Evolutionary conservation across 2,888 invertebrate genomes (phyloP).

Genomic region (Microctonus aethiopoides): DNA sequence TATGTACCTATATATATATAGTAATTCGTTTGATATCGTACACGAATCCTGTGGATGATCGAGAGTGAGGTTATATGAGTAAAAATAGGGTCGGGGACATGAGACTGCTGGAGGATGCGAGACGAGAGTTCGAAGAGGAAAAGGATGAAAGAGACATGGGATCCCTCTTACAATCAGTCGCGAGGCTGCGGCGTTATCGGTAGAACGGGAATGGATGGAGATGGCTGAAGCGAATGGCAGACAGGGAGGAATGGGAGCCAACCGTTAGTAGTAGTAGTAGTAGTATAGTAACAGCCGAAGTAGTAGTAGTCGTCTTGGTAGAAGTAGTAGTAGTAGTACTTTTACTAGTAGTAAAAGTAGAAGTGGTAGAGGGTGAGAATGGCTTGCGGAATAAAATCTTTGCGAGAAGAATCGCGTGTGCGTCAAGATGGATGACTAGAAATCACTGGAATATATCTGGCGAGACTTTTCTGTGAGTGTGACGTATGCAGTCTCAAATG

Average conservation of each 20-base stretch:
- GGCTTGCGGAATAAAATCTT: slow-evolving; percentile 51
- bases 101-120: not conserved
- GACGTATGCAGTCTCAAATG: slow-evolving; percentile 36
- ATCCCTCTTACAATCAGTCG: slow-evolving; percentile 34
- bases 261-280: not conserved
- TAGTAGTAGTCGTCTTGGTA: not conserved
- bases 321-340: not conserved
- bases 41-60: slow-evolving; percentile 14
- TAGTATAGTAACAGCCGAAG: not conserved
- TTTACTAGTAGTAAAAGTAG: slow-evolving; percentile 11
- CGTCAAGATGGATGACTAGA: slow-evolving; percentile 55
- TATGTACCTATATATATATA: not conserved
- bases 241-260: slow-evolving; percentile 17
- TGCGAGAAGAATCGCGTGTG: slow-evolving; percentile 40
- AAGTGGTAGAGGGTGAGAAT: slow-evolving; percentile 33
- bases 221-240: slow-evolving; percentile 3
- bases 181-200: slow-evolving; percentile 25
- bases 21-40: slow-evolving; percentile 25
- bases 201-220: slow-evolving; percentile 24
- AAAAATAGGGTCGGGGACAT: slow-evolving; percentile 6
- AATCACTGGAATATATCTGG: slow-evolving; percentile 25
- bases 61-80: slow-evolving; percentile 2
- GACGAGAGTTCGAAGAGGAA: slow-evolving; percentile 8
- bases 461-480: slow-evolving; percentile 27
- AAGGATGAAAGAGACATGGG: slow-evolving; percentile 24